Conservation (phyloP, 2,888 invertebrate genomes). For the Thymelicus sylvestris region DNA sequence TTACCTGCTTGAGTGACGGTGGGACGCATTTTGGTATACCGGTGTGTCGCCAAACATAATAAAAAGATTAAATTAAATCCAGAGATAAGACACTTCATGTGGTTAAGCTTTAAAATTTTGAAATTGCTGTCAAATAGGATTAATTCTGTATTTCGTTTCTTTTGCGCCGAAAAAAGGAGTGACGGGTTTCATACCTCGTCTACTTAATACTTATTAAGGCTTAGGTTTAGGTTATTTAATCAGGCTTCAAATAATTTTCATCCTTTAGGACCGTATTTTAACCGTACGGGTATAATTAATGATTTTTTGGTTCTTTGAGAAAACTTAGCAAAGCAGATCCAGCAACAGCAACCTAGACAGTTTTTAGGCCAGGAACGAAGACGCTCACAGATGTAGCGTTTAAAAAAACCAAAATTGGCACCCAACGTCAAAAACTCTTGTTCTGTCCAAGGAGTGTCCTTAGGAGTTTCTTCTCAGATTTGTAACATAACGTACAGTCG, state of each 20-base stretch:
- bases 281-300: no score
- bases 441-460: no score
- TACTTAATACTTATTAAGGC: background rate
- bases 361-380: no score
- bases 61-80: slow-evolving; percentile 47
- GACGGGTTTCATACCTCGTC: background rate
- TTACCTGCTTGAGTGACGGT: slow-evolving; percentile 40
- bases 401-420: no score
- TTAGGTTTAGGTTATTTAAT: background rate
- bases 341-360: no score
- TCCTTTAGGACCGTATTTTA: no score
- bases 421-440: no score
- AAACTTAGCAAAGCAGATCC: no score
- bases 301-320: no score
- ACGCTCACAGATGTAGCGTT: no score
- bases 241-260: background rate
- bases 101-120: slow-evolving; percentile 52
- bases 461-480: no score
- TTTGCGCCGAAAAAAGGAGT: slow-evolving; percentile 1
- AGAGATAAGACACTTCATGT: slow-evolving; percentile 41
- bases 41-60: slow-evolving; percentile 48
- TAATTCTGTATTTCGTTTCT: slow-evolving; percentile 38
- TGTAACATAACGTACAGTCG: no score
- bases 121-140: slow-evolving; percentile 58
- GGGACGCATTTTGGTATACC: slow-evolving; percentile 50